Percentiles rank a stretch among this genome's conserved stretches.
phyloP scores from a whole-genome alignment of 2,113 vertebrate genomes.

The cattle (Bos taurus) region DNA sequence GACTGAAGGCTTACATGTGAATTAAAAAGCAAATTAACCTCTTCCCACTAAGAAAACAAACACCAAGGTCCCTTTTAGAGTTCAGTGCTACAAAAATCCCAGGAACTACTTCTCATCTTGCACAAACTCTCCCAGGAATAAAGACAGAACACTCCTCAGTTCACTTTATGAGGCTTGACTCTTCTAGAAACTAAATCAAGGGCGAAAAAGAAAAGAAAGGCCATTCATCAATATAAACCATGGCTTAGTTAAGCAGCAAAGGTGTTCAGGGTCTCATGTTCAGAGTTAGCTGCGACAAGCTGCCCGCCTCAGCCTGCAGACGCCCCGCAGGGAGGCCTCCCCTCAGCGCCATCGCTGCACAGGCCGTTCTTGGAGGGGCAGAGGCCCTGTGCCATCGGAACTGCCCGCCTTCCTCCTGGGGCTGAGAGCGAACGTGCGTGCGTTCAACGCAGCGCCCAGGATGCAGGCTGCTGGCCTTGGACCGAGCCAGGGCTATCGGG shows the following conservation, averaged over 20 bases:
- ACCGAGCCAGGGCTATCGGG: background rate
- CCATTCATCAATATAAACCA: background rate
- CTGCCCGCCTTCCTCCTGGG: background rate
- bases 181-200: background rate
- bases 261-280: background rate
- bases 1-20: background rate
- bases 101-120: background rate
- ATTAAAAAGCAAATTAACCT: background rate
- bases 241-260: background rate
- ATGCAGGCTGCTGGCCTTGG: rapidly evolving
- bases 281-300: background rate
- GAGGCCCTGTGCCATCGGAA: background rate
- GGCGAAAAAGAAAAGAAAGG: background rate
- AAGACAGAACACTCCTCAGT: background rate
- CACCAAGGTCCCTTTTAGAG: background rate
- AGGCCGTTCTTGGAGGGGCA: background rate
- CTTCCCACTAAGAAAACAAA: background rate
- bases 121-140: background rate
- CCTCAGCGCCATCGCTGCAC: background rate
- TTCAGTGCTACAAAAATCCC: background rate
- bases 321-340: rapidly evolving
- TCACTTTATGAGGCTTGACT: background rate
- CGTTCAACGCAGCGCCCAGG: background rate
- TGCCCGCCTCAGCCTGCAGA: background rate
- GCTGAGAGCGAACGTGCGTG: background rate